Percentiles rank a stretch among this genome's conserved stretches.
Conservation (phyloP, 2,113 vertebrate species). For the Anguilla rostrata region DNA sequence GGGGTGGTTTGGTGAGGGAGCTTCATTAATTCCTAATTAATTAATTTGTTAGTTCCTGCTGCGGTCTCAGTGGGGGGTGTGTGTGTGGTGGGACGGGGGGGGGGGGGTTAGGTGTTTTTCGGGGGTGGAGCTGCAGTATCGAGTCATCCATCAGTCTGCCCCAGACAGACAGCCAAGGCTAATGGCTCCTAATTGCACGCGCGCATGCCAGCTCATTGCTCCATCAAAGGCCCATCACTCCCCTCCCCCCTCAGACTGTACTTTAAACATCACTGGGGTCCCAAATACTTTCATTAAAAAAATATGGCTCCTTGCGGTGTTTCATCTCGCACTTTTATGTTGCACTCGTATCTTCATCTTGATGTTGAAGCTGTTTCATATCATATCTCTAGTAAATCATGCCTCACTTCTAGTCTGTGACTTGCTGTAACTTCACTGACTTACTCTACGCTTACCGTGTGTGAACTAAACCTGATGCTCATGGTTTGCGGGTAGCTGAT, state of each 20-base stretch:
- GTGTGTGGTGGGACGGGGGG: not conserved
- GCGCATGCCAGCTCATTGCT: not conserved
- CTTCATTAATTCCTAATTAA: not conserved
- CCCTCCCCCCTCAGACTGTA: not conserved
- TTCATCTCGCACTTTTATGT: too few relatives aligned
- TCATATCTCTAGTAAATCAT: too few relatives aligned
- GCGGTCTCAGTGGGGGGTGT: not conserved
- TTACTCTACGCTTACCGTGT: too few relatives aligned
- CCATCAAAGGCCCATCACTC: not conserved
- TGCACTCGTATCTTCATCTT: too few relatives aligned
- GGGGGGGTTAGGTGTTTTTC: too few relatives aligned
- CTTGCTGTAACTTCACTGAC: too few relatives aligned
- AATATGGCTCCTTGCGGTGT: too few relatives aligned
- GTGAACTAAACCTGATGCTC: too few relatives aligned
- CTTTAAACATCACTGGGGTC: not conserved
- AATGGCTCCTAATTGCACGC: not conserved
- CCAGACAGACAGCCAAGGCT: not conserved
- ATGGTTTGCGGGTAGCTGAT: too few relatives aligned
- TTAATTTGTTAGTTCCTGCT: not conserved
- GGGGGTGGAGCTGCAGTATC: not conserved
- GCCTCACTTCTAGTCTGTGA: too few relatives aligned
- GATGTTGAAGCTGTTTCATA: too few relatives aligned
- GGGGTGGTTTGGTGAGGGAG: not conserved
- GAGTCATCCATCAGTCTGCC: not conserved
- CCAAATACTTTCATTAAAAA: not conserved